Conservation (phyloP, 2,797 vertebrate genomes). For the Neostethus bicornis region DNA sequence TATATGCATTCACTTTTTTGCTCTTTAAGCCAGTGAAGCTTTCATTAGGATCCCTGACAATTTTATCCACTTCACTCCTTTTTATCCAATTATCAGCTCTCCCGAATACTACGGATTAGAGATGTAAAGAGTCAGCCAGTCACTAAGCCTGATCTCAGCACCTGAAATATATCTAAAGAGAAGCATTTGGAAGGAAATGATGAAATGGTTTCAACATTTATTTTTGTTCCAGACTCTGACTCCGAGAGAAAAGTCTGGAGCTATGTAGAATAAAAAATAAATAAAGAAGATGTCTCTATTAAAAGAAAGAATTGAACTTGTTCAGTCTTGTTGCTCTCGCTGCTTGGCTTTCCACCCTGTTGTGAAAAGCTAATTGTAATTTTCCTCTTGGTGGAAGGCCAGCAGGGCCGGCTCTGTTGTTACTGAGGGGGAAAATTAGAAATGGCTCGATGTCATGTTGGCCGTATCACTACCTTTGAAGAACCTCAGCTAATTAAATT, state of each 20-base stretch:
- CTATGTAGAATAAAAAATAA: slow-evolving; percentile 1
- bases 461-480: slow-evolving; percentile 61
- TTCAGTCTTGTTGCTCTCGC: slow-evolving; percentile 56
- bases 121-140: background rate
- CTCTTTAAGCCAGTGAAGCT: background rate
- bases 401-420: slow-evolving; percentile 34
- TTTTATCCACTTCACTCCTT: slow-evolving; percentile 14
- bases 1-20: background rate
- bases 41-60: slow-evolving; percentile 13
- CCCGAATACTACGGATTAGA: slow-evolving; percentile 1
- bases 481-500: slow-evolving; percentile 69
- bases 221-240: background rate
- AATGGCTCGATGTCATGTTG: slow-evolving; percentile 61
- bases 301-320: slow-evolving; percentile 27
- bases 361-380: slow-evolving; percentile 52
- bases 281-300: slow-evolving; percentile 8
- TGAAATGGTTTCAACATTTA: background rate
- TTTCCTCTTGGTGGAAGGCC: slow-evolving; percentile 53
- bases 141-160: background rate
- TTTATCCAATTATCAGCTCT: slow-evolving; percentile 7
- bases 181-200: background rate
- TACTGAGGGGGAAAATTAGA: slow-evolving; percentile 69
- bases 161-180: background rate
- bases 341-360: slow-evolving; percentile 38
- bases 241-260: slow-evolving; percentile 10